Base-by-base conservation (phyloP, 2,888 invertebrate genomes). In the Drosophila birchii region DNA sequence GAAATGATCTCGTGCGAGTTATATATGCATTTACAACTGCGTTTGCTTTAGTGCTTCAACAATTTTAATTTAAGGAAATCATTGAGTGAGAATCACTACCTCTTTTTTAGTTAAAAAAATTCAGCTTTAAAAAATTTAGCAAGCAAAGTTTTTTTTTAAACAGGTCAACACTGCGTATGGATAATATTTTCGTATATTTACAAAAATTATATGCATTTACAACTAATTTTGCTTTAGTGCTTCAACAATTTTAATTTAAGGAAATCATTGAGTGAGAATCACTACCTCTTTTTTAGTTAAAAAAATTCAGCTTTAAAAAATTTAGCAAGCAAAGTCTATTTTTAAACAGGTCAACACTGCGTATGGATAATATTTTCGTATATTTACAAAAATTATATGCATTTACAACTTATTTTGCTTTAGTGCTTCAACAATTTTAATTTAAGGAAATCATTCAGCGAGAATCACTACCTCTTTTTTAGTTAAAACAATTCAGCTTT, bases 341-440 rank as follows among this genome's bases (percentile, higher is more conserved):
- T 41, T 3, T 20, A 12, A 43, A 12, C 20, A 12, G 18, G 43
- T 12, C 43, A 14, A 44, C 44, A 44, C 44, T 44, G 41, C 56
- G 43, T 56, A 56, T 56, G 43, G 11, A 11, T 43, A 16, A 56
- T 56, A 18, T 56, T 55, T n/a, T 6, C 2, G n/a, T n/a, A n/a
- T n/a, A n/a, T n/a, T n/a, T n/a, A n/a, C n/a, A n/a, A n/a, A n/a
- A n/a, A n/a, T n/a, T 45, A 34, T 47, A n/a, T n/a, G 45, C 11
- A 11, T 44, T 23, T 16, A 16, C 29, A 32, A 18, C n/a, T 8
- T 1, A 29, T 18, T 32, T 14, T 29, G 29, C 8, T 20, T 20
- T 18, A 36, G 20, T 36, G 16, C 16, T 36, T 36, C 0, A 53
- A 23, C 5, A 6, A 36, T 11, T 23, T 23, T 23, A 16, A 16